phyloP scores from a whole-genome alignment of 2,113 vertebrate genomes.

The Petaurus breviceps region DNA sequence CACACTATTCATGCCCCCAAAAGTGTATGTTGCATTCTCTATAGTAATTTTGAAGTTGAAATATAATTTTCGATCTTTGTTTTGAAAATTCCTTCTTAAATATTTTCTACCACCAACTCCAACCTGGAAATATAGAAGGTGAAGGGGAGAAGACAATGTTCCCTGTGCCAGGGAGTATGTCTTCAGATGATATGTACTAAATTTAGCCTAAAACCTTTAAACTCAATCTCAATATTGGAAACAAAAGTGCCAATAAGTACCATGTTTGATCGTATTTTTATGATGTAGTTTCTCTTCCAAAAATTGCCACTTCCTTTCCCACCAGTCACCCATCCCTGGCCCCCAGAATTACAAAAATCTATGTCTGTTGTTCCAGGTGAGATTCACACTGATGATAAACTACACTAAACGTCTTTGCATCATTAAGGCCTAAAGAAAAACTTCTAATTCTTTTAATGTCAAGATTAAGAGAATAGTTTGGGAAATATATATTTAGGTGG shows the following conservation, averaged over 20 bases:
- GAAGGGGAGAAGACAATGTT: constrained; percentile 1
- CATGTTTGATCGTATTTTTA: constrained; percentile 1
- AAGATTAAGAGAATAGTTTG: neutral
- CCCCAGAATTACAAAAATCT: constrained; percentile 45
- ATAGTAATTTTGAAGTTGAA: neutral
- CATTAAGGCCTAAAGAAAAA: neutral
- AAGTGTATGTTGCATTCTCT: neutral
- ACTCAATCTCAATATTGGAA: neutral
- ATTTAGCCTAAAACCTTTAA: constrained; percentile 40
- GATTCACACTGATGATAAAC: constrained; percentile 15
- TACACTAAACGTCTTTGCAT: constrained; percentile 10
- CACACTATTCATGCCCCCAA: neutral
- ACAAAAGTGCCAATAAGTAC: neutral
- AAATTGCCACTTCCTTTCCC: constrained; percentile 39
- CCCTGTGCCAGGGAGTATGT: neutral
- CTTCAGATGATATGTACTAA: constrained; percentile 56
- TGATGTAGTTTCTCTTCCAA: constrained; percentile 4
- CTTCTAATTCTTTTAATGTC: neutral
- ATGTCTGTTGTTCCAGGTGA: neutral
- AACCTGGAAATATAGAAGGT: constrained; percentile 40
- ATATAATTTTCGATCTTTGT: neutral
- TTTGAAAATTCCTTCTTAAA: constrained; percentile 21
- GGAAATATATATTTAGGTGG: neutral
- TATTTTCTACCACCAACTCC: neutral
- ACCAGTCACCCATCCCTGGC: neutral